These are phyloP conservation scores for Plagodis pulveraria DNA, from an alignment of 2,888 invertebrate genomes.

Conservation along the genomic window DNA sequence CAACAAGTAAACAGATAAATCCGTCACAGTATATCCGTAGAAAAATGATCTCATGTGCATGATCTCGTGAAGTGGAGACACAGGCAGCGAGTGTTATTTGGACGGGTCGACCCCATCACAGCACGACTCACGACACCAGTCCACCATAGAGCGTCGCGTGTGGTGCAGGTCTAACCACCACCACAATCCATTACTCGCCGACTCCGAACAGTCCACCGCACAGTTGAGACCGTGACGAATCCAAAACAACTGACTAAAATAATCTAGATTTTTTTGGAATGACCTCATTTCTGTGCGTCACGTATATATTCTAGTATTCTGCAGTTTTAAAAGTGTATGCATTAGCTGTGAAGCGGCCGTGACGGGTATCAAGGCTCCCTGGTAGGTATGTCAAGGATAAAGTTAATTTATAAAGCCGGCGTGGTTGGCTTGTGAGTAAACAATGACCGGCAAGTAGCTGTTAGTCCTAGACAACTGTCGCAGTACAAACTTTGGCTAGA, in stretches of 20 bases:
- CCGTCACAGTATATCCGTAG: conserved; percentile 39
- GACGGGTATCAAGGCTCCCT: conserved; percentile 24
- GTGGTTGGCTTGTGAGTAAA: conserved; percentile 29
- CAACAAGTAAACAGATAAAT: no score
- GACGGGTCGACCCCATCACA: conserved; percentile 72
- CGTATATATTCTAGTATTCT: conserved; percentile 6
- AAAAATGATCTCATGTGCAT: conserved; percentile 36
- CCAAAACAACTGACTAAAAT: conserved; percentile 29
- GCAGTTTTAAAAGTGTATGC: conserved; percentile 15
- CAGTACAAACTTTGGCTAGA: background rate
- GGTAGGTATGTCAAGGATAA: conserved; percentile 33
- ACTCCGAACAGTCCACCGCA: conserved; percentile 15
- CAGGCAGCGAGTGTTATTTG: conserved; percentile 61
- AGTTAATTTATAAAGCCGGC: conserved; percentile 18
- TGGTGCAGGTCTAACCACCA: conserved; percentile 52
- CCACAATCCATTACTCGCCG: conserved; percentile 6
- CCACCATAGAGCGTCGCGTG: conserved; percentile 71
- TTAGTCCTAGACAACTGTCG: background rate
- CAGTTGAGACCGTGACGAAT: conserved; percentile 13
- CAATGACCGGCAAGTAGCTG: conserved; percentile 3
- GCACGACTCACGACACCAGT: conserved; percentile 60
- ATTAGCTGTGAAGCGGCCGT: conserved; percentile 23
- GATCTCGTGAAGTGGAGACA: conserved; percentile 39
- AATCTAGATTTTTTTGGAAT: conserved; percentile 18
- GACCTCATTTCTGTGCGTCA: conserved; percentile 23